phyloP scores from a whole-genome alignment of 2,113 vertebrate species.

The Macrotis lagotis region DNA sequence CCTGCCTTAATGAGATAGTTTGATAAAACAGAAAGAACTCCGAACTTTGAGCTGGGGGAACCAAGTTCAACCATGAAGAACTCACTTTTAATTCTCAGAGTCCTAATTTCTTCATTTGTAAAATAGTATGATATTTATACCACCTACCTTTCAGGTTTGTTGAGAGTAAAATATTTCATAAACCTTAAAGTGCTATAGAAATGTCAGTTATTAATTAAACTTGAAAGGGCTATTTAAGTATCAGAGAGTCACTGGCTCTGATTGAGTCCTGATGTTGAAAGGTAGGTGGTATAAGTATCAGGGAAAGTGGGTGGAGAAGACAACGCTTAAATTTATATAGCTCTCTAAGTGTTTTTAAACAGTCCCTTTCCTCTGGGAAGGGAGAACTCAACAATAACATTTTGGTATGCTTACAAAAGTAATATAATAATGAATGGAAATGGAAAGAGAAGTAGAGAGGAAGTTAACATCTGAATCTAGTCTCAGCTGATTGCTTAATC shows the following conservation, averaged over 20 bases:
- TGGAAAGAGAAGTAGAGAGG: not conserved
- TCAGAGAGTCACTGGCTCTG: not conserved
- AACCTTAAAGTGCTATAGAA: not conserved
- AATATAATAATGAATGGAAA: not conserved
- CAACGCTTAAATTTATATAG: not conserved
- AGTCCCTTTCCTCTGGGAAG: not conserved
- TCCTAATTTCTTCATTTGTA: not conserved
- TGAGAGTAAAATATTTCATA: not conserved
- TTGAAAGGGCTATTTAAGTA: not conserved
- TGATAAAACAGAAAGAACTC: not conserved
- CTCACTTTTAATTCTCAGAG: not conserved
- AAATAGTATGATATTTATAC: not conserved
- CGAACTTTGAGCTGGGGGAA: not conserved
- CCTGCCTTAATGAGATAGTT: not conserved
- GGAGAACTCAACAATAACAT: not conserved
- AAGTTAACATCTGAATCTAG: not conserved
- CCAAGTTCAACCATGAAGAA: not conserved
- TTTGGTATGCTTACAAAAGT: not conserved
- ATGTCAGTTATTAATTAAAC: not conserved
- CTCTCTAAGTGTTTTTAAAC: not conserved
- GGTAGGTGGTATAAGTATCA: no score
- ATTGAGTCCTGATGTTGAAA: not conserved
- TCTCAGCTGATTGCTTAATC: not conserved
- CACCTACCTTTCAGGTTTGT: not conserved
- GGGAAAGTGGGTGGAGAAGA: not conserved